Conservation (phyloP, 2,113 vertebrate species). For the Sminthopsis crassicaudata region DNA sequence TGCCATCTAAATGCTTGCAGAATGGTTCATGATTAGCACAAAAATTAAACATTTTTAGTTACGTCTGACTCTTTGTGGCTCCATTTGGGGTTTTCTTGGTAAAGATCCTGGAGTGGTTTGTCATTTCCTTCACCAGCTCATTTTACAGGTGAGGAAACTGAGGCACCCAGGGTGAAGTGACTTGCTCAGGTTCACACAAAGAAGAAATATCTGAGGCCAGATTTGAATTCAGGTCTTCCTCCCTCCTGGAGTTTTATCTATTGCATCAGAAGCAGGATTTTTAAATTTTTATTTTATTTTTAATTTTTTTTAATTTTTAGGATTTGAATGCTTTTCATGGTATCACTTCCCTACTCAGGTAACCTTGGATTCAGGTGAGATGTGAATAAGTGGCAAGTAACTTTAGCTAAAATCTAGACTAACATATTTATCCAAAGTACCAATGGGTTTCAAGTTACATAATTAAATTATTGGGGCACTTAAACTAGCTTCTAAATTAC, state of each 20-base stretch:
- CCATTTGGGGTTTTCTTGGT: neutral
- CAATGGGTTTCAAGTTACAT: slow-evolving; percentile 13
- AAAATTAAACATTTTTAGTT: neutral
- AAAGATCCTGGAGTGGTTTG: neutral
- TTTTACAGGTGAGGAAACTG: neutral
- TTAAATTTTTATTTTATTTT: too few relatives aligned
- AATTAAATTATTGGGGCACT: slow-evolving; percentile 20
- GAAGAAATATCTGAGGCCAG: neutral
- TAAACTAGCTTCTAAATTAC: slow-evolving; percentile 1
- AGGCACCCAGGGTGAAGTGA: neutral
- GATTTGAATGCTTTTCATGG: neutral
- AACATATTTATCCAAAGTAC: slow-evolving; percentile 12
- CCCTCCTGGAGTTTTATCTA: neutral
- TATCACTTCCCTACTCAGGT: neutral
- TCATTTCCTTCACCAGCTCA: neutral
- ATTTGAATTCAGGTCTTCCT: neutral
- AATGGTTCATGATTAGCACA: too few relatives aligned
- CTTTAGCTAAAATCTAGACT: slow-evolving; percentile 2
- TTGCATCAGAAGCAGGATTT: neutral
- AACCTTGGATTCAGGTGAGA: neutral
- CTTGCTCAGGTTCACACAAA: neutral
- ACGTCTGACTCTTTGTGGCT: neutral
- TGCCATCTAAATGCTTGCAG: too few relatives aligned
- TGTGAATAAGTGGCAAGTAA: slow-evolving; percentile 21
- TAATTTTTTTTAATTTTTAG: too few relatives aligned